Conservation (phyloP, 2,888 invertebrate genomes). For the Protodeltote pygarga region DNA sequence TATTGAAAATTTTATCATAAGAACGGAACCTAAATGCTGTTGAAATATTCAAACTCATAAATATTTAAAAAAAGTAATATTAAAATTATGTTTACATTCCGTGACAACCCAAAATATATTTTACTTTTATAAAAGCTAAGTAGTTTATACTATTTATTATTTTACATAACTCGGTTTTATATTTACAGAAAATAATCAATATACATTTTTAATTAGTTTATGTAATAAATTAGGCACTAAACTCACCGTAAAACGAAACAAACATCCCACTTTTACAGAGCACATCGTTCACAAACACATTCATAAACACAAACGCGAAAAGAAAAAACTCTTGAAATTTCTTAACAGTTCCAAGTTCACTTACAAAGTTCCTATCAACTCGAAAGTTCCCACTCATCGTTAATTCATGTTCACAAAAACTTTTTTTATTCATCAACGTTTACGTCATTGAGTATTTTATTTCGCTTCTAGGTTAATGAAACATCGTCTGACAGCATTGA, state of each 20-base stretch:
- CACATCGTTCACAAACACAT: constrained; percentile 73
- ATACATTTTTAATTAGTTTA: no score
- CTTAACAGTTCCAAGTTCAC: constrained; percentile 41
- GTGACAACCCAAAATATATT: no score
- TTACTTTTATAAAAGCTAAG: no score
- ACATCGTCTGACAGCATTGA: constrained; percentile 53
- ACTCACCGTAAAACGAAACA: constrained; percentile 73
- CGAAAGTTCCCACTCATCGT: constrained; percentile 48
- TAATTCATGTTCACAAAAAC: constrained; percentile 63
- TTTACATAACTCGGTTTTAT: no score
- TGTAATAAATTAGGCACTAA: no score
- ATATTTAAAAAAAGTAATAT: no score
- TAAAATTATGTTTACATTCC: no score
- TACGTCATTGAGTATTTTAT: constrained; percentile 56
- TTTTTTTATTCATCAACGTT: constrained; percentile 64
- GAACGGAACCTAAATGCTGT: no score
- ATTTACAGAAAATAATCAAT: no score
- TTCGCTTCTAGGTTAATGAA: constrained; percentile 62
- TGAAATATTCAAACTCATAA: no score
- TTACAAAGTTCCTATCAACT: constrained; percentile 38
- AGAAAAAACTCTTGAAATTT: constrained; percentile 52
- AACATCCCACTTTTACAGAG: constrained; percentile 70
- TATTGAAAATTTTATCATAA: no score
- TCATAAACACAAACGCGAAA: constrained; percentile 57
- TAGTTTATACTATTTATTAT: no score